Evolutionary conservation across 2,113 vertebrate genomes (phyloP).

Genomic region (Antennarius striatus): DNA sequence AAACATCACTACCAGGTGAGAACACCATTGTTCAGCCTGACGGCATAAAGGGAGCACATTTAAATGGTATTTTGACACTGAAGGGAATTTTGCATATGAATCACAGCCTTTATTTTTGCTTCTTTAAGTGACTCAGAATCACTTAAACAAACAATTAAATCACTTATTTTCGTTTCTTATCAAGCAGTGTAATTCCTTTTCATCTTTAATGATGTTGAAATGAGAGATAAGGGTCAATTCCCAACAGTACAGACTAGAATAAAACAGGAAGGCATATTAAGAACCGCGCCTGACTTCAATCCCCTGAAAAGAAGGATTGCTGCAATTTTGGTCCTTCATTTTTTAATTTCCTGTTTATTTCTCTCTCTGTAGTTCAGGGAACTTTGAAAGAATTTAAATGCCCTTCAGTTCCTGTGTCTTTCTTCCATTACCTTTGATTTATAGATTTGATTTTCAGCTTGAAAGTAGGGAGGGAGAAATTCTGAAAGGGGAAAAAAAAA

Average conservation of each 20-base stretch:
- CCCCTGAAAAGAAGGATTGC: conserved; percentile 60
- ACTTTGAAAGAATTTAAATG: conserved; percentile 72
- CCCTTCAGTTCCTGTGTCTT: conserved; percentile 63
- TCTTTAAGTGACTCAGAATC: neutral
- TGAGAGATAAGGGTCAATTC: conserved; percentile 36
- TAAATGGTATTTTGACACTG: conserved; percentile 8
- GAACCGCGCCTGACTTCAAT: conserved; percentile 59
- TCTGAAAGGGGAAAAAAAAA: conserved; percentile 39
- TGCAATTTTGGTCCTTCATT: conserved; percentile 65
- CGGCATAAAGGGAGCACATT: conserved; percentile 13
- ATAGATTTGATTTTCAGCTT: conserved; percentile 74
- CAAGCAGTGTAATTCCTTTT: neutral
- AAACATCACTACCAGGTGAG: conserved; percentile 27
- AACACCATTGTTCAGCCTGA: conserved; percentile 20
- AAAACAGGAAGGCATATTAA: conserved; percentile 46
- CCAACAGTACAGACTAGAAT: conserved; percentile 41
- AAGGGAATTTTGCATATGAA: conserved; percentile 17
- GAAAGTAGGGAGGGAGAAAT: conserved; percentile 64
- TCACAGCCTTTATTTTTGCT: neutral
- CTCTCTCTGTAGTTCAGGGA: conserved; percentile 61
- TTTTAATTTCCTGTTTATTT: conserved; percentile 78
- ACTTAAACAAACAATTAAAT: neutral
- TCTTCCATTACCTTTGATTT: conserved; percentile 74
- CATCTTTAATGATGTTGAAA: conserved; percentile 51
- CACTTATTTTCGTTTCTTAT: too few relatives aligned